A percentile compares a stretch with the other conserved stretches of the same genome.
Evolutionary conservation across 1,140 invertebrate genomes (phyloP).

Genomic region (Drosophila kurseongensis): DNA sequence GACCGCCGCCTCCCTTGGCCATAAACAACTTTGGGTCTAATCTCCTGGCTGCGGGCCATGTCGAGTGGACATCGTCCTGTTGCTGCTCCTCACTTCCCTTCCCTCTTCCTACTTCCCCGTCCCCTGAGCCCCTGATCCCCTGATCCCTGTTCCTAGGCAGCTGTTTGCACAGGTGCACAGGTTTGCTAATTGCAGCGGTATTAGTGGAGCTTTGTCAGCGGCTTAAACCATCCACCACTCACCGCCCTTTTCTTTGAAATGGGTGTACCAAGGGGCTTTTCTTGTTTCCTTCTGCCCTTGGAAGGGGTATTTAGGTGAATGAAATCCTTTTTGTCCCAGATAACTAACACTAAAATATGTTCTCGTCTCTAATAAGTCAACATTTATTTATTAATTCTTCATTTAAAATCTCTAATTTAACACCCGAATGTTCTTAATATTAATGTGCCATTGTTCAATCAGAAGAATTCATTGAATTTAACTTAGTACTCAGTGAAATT

Average conservation of each 20-base stretch:
- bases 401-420: no score
- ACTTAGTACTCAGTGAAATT: no score
- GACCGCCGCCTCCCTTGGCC: constrained; percentile 33
- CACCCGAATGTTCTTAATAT: no score
- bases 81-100: not conserved
- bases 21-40: constrained; percentile 79
- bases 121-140: not conserved
- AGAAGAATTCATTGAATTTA: no score
- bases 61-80: constrained; percentile 31
- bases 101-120: no score
- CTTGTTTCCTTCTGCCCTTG: constrained; percentile 4
- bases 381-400: no score
- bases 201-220: constrained; percentile 78
- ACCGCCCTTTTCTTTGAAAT: not conserved
- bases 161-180: constrained; percentile 70
- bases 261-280: constrained; percentile 1
- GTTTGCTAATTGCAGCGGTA: constrained; percentile 79
- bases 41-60: constrained; percentile 53
- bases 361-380: no score
- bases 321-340: no score
- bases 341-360: no score
- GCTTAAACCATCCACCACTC: constrained; percentile 42
- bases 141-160: constrained; percentile 23
- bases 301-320: no score
- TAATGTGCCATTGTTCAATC: no score